Conservation (phyloP, 2,113 vertebrate species). For the Puffinus mauretanicus region DNA sequence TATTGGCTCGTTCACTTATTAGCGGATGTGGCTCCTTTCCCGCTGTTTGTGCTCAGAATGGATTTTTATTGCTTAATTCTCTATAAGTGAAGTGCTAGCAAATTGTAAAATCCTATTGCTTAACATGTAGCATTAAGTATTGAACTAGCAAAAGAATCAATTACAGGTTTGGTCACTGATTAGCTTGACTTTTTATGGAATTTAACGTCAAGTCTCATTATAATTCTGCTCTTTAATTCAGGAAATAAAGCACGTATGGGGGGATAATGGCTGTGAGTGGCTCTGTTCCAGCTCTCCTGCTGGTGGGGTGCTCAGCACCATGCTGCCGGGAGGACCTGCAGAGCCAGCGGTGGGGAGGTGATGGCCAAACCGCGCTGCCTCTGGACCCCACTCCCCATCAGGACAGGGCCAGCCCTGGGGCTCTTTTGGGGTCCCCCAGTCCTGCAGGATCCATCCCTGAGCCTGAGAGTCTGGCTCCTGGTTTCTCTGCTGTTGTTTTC, state of each 20-base stretch:
- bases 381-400: not conserved
- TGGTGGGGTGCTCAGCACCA: not conserved
- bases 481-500: not conserved
- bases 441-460: fast-evolving
- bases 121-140: conserved; percentile 71
- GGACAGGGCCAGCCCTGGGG: not conserved
- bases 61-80: conserved; percentile 76
- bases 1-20: conserved; percentile 23
- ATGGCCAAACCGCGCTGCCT: fast-evolving
- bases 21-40: conserved; percentile 10
- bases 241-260: not conserved
- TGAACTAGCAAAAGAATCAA: conserved; percentile 71
- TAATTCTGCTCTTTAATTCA: conserved; percentile 39
- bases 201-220: conserved; percentile 39
- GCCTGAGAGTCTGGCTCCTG: fast-evolving
- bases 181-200: conserved; percentile 64
- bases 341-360: not conserved
- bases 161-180: conserved; percentile 64
- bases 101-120: conserved; percentile 73
- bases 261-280: not conserved
- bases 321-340: not conserved
- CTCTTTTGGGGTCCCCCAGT: not conserved
- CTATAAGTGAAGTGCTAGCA: conserved; percentile 70
- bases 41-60: conserved; percentile 63
- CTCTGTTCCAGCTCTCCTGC: not conserved